phyloP scores from a whole-genome alignment of 2,888 invertebrate genomes.

The Drosophila koepferae region DNA sequence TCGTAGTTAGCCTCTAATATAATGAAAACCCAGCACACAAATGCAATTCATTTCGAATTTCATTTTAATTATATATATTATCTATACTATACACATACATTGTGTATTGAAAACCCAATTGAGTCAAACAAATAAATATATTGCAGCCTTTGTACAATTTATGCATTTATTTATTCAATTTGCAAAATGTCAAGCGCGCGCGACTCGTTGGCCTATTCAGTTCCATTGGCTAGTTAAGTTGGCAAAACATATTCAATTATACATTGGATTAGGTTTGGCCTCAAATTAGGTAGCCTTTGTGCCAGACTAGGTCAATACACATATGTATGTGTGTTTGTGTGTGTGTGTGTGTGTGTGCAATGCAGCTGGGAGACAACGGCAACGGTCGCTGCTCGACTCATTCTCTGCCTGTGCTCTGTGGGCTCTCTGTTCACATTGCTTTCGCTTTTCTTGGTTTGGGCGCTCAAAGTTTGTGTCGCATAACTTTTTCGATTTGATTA shows the following conservation, averaged over 20 bases:
- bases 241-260: slow-evolving; percentile 39
- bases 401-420: not conserved
- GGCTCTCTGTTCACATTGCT: not conserved
- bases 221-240: slow-evolving; percentile 24
- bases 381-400: not conserved
- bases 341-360: not conserved
- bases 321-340: no score
- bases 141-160: not conserved
- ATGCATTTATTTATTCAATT: slow-evolving; percentile 17
- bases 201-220: not conserved
- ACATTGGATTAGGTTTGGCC: slow-evolving; percentile 26
- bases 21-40: not conserved
- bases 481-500: slow-evolving; percentile 75
- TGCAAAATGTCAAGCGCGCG: not conserved
- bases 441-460: not conserved
- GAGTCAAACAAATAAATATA: not conserved
- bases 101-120: no score
- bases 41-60: not conserved
- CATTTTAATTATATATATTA: no score
- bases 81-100: not conserved
- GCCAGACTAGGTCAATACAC: not conserved
- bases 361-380: not conserved
- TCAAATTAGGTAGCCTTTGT: slow-evolving; percentile 37
- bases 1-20: not conserved
- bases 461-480: slow-evolving; percentile 66